Evolutionary conservation across 2,888 invertebrate genomes (phyloP).

Genomic region (Scelioninae gen. 2): DNA sequence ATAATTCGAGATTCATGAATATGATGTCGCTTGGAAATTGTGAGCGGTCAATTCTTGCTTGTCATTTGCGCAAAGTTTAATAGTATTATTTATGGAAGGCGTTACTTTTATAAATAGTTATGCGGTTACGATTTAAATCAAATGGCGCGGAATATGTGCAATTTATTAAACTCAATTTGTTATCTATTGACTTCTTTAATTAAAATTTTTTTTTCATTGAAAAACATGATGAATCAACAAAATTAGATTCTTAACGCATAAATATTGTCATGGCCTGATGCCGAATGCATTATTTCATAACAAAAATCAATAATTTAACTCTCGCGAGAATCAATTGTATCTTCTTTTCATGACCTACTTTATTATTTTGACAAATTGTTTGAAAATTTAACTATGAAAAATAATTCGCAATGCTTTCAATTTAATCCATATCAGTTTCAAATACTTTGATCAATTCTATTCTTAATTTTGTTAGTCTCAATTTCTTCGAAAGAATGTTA

Average conservation of each 20-base stretch:
- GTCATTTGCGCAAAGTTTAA: constrained; percentile 4
- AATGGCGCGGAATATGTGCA: too few relatives aligned
- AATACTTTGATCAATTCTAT: too few relatives aligned
- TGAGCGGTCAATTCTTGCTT: constrained; percentile 15
- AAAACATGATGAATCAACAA: background rate
- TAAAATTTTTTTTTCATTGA: background rate
- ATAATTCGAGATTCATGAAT: constrained; percentile 31
- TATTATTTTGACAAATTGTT: too few relatives aligned
- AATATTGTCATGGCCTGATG: background rate
- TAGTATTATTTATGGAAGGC: constrained; percentile 17
- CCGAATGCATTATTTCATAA: constrained; percentile 8
- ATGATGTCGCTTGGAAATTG: constrained; percentile 10
- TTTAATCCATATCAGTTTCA: too few relatives aligned
- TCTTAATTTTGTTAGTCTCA: too few relatives aligned
- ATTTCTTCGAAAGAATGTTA: too few relatives aligned
- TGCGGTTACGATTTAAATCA: background rate
- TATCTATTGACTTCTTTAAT: too few relatives aligned
- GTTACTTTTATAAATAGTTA: constrained; percentile 16
- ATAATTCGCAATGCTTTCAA: too few relatives aligned
- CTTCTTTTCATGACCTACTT: too few relatives aligned
- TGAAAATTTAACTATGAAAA: too few relatives aligned
- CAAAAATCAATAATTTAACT: constrained; percentile 11
- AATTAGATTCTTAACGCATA: background rate
- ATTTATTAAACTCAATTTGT: too few relatives aligned
- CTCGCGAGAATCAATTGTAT: too few relatives aligned